Evolutionary conservation across 2,113 vertebrate genomes (phyloP), one percentile per base, ranked within the genome.

Genomic region (Chaetura pelagica): DNA sequence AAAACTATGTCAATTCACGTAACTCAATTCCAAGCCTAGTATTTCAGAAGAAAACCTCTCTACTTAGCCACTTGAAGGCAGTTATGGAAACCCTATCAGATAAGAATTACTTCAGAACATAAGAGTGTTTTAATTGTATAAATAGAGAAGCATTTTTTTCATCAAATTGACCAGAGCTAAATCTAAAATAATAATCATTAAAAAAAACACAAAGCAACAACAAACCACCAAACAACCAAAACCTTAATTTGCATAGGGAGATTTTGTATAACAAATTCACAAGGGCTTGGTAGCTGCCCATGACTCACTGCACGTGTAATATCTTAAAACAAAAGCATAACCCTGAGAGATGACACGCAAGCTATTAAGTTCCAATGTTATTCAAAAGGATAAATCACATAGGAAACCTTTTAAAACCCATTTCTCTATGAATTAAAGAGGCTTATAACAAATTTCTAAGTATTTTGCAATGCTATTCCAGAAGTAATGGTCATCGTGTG

Each of bases 381-480:
- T 55, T 87, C 83, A 63, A 78, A 94, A 81, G 3, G 1, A 23
- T 84, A 93, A 48, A 94, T 71, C 72, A 67, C 48, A 30, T 0
- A 67, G 51, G 55, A 93, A 96, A 77, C 89, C 52, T 93, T 74
- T 73, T 74, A n/a, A 92, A 93, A 66, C 48, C 57, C 80, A 71
- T 68, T 80, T 77, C 86, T 90, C 80, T 48, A 49, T 44, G 86
- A 97, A 92, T 84, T 92, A 90, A 90, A 95, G 89, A 92, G 83
- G 83, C 64, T 96, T 89, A 94, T 46, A 13, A 42, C 14, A 89
- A 42, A 93, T 93, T 71, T 63, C 89, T 23, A 48, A 62, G 59
- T 48, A 71, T 80, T 92, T 51, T 89, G 73, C 83, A 90, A 40
- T 40, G 83, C 57, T 67, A 6, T 29, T 59, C 57, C 66, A 89